These are phyloP conservation scores for Siniperca knerii DNA, from an alignment of 2,113 vertebrate genomes.

Conservation along the genomic window DNA sequence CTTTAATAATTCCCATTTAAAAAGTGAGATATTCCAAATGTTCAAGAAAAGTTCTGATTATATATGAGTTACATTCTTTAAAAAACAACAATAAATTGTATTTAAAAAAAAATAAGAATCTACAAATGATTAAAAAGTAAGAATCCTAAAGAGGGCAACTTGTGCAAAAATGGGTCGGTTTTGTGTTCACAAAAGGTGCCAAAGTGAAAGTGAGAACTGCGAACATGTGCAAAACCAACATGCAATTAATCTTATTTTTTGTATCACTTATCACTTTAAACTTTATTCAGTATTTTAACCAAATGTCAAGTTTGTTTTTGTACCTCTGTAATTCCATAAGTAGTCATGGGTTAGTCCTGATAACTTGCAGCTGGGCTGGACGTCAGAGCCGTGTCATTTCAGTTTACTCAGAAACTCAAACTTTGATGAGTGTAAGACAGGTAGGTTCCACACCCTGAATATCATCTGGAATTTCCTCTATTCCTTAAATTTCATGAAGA, in stretches of 20 bases:
- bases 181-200: background rate
- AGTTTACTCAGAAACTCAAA: conserved; percentile 34
- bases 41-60: no score
- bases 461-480: conserved; percentile 2
- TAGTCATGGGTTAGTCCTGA: background rate
- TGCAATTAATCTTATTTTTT: background rate
- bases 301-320: background rate
- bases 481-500: background rate
- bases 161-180: background rate
- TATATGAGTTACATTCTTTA: no score
- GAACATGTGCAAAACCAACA: background rate
- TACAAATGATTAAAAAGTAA: background rate
- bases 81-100: no score
- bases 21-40: no score
- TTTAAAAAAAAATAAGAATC: background rate
- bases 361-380: conserved; percentile 7
- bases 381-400: background rate
- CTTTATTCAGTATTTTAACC: background rate
- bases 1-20: no score
- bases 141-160: background rate
- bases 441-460: background rate
- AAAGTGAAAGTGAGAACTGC: background rate
- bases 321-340: background rate
- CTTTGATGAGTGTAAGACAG: background rate
- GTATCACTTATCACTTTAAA: no score